Conservation (phyloP, 1,140 invertebrate genomes). For the Danaus plexippus region DNA sequence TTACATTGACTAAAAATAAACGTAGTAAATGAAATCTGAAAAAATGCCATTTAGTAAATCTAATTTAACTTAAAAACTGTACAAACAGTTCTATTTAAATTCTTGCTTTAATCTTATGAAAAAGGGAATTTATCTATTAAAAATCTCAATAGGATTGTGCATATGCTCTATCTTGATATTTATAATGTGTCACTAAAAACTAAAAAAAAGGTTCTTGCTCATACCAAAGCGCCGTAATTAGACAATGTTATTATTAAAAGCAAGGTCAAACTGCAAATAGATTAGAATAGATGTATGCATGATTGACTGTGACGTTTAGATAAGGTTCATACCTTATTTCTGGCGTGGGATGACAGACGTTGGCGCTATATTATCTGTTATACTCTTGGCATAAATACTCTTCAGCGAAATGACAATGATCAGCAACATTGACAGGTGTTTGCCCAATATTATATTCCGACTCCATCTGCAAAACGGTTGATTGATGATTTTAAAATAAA, state of each 20-base stretch:
- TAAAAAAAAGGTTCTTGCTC: slow-evolving; percentile 7
- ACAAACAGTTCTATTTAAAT: too few relatives aligned
- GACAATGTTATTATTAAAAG: slow-evolving; percentile 37
- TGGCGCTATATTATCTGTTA: slow-evolving; percentile 26
- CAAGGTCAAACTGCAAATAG: slow-evolving; percentile 42
- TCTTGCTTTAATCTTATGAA: too few relatives aligned
- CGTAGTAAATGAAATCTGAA: too few relatives aligned
- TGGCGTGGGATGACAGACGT: slow-evolving; percentile 38
- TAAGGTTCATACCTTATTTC: slow-evolving; percentile 35
- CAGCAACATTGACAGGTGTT: slow-evolving; percentile 27
- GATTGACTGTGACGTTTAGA: slow-evolving; percentile 49
- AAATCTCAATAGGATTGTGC: too few relatives aligned
- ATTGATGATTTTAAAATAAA: too few relatives aligned
- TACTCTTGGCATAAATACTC: slow-evolving; percentile 38
- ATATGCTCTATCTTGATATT: too few relatives aligned
- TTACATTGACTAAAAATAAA: too few relatives aligned
- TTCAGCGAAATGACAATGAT: slow-evolving; percentile 31
- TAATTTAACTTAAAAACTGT: too few relatives aligned
- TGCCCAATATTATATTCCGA: slow-evolving; percentile 4
- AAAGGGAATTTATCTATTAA: too few relatives aligned
- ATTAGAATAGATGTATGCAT: slow-evolving; percentile 35
- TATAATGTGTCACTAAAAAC: too few relatives aligned
- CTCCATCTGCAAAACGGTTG: too few relatives aligned
- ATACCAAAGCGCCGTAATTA: slow-evolving; percentile 28
- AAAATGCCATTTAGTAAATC: too few relatives aligned